Evolutionary conservation across 2,888 invertebrate genomes (phyloP), one percentile per base, ranked within the genome.

Genomic region (Scelioninae gen. 2): DNA sequence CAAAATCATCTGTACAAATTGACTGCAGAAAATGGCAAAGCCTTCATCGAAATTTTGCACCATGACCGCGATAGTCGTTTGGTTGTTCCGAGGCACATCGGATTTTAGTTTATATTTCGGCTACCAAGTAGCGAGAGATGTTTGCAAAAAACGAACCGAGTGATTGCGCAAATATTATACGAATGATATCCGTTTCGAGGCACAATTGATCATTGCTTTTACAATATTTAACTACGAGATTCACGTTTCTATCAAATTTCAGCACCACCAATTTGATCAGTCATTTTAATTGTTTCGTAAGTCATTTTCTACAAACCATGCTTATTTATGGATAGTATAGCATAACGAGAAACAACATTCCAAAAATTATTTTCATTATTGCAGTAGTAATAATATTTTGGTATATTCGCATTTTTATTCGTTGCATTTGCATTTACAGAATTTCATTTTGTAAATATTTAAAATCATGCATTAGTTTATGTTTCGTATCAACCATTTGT

Each of bases 1-100:
- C 83, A 81, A 77, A 81, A 78, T 73, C 83, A 83, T 73, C 83
- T 83, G 13, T 82, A 81, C 81, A 84, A 72, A 81, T 89, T 81
- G 89, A 85, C 87, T 77, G 86, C 87, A 19, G 35, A 41, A 43
- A 33, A 48, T 15, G 15, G 18, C 50, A 35, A 16, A 19, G 16
- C 4, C 16, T 16, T 19, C 35, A 10, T 37, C 13, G 50, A 16
- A 7, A 48, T 25, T 25, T 33, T 6, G 19, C 18, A 33, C 4
- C 15, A 22, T 22, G 22, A 46, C 10, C 19, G 91, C 25, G 25
- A 25, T n/a, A 15, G 22, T n/a, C 61, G 61, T 18, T n/a, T 52
- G 18, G 18, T 60, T 11, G 22, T 41, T 11, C 37, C 19, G 7
- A 45, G 61, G 37, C 69, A 33, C 28, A 7, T 61, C 15, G 61